Conservation (phyloP, 1,140 invertebrate species). For the Argopecten irradians region DNA sequence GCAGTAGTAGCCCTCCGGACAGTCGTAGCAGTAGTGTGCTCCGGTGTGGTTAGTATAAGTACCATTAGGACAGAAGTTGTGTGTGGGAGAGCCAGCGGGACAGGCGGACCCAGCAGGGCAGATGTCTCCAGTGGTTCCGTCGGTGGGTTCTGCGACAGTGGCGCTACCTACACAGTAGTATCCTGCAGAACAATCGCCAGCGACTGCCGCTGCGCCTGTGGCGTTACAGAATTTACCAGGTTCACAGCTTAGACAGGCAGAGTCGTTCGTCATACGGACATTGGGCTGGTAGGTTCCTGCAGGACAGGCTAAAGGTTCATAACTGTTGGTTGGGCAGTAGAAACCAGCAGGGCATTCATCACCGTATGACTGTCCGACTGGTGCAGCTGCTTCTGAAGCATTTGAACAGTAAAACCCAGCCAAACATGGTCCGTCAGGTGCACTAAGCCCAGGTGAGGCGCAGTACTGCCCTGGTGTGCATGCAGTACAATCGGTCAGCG, state of each 20-base stretch:
- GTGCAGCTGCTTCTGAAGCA: constrained; percentile 69
- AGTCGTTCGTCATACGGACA: constrained; percentile 56
- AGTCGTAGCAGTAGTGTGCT: constrained; percentile 67
- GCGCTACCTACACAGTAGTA: constrained; percentile 69
- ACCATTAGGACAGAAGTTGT: constrained; percentile 71
- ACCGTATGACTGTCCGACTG: constrained; percentile 68
- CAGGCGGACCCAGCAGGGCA: constrained; percentile 72
- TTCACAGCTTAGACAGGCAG: constrained; percentile 68
- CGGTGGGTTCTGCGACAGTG: constrained; percentile 61
- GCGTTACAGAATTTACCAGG: constrained; percentile 70
- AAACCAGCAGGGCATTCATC: constrained; percentile 71
- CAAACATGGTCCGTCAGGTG: constrained; percentile 67
- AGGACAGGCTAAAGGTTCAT: constrained; percentile 66
- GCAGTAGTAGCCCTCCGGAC: constrained; percentile 73
- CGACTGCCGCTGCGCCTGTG: constrained; percentile 56
- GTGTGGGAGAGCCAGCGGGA: constrained; percentile 64
- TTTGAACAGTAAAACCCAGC: constrained; percentile 73
- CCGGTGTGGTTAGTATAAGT: constrained; percentile 74
- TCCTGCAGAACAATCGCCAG: constrained; percentile 68
- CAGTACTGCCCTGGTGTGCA: constrained; percentile 73
- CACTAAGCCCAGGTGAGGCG: constrained; percentile 62
- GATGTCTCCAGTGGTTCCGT: constrained; percentile 72
- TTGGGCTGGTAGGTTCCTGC: constrained; percentile 72
- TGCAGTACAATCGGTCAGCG: constrained; percentile 66
- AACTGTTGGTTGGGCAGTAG: constrained; percentile 69